Base-by-base conservation (phyloP, 2,888 invertebrate genomes). In the Serrognathus titanus region DNA sequence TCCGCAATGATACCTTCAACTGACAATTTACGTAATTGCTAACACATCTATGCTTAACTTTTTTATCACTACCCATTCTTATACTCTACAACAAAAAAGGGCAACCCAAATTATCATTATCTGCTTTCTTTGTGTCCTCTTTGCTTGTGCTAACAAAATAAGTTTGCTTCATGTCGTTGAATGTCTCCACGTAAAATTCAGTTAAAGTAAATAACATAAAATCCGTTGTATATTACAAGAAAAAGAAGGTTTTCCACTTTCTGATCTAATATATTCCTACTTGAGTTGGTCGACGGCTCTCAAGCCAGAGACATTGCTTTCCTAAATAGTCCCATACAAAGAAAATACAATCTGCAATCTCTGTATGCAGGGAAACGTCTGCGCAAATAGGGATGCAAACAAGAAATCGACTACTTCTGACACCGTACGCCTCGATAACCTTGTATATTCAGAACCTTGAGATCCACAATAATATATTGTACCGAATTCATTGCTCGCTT, bases 291-390 rank as follows among this genome's bases (percentile, higher is more conserved):
- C 43, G 43, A 43, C 13, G 43, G 43, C 13, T 16, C 43, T 43
- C 6, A 9, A 43, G 6, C 13, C 6, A n/a, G 43, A 43, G 43
- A 43, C 43, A 43, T 43, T 43, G 10, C 43, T 9, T 43, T 43
- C 43, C 20, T 43, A 43, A 43, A 43, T 43, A 43, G 12, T 43
- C 43, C 43, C 10, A 43, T 43, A 43, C 16, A 43, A 43, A 43
- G 43, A 9, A 43, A 43, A 43, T 20, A 20, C 40, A 11, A 13
- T 11, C 12, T 40, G 40, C 43, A 43, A 43, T 43, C 43, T 43
- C 43, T 43, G 9, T 39, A 10, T 39, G 39, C 12, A 12, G 16
- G 20, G 43, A 16, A 43, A 13, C 43, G 43, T 43, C 43, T 43
- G 43, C 43, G 43, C 43, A 43, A 43, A 43, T 20, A 43, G 16